Evolutionary conservation across 2,888 invertebrate genomes (phyloP).

Genomic region (Brachyptera risi): DNA sequence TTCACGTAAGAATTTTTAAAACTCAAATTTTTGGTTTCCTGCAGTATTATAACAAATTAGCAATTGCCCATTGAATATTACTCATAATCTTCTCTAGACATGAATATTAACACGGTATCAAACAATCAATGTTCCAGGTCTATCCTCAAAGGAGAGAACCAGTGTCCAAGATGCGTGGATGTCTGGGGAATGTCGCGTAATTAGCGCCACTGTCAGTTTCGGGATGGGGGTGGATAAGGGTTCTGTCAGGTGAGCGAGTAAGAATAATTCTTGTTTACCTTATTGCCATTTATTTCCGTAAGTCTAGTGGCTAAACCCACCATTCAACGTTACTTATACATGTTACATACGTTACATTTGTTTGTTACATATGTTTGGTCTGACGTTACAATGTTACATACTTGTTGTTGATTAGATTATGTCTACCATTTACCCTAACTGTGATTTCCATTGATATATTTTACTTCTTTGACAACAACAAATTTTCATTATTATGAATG

Average conservation of each 20-base stretch:
- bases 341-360: too few relatives aligned
- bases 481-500: background rate
- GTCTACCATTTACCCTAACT: background rate
- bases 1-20: too few relatives aligned
- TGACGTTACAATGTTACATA: too few relatives aligned
- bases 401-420: background rate
- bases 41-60: too few relatives aligned
- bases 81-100: background rate
- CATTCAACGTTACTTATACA: too few relatives aligned
- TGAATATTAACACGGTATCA: background rate
- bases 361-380: too few relatives aligned
- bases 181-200: slow-evolving; percentile 79
- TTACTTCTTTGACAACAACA: background rate
- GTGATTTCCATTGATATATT: background rate
- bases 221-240: slow-evolving; percentile 99
- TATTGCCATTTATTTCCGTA: too few relatives aligned
- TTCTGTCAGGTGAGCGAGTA: slow-evolving; percentile 63
- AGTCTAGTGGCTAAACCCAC: too few relatives aligned
- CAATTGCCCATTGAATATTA: too few relatives aligned
- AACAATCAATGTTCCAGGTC: slow-evolving; percentile 47
- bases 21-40: too few relatives aligned
- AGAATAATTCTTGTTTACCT: background rate
- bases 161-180: slow-evolving; percentile 91
- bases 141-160: slow-evolving; percentile 68
- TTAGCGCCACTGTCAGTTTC: slow-evolving; percentile 96